Conservation (phyloP, 2,797 vertebrate species). For the Picus viridis region DNA sequence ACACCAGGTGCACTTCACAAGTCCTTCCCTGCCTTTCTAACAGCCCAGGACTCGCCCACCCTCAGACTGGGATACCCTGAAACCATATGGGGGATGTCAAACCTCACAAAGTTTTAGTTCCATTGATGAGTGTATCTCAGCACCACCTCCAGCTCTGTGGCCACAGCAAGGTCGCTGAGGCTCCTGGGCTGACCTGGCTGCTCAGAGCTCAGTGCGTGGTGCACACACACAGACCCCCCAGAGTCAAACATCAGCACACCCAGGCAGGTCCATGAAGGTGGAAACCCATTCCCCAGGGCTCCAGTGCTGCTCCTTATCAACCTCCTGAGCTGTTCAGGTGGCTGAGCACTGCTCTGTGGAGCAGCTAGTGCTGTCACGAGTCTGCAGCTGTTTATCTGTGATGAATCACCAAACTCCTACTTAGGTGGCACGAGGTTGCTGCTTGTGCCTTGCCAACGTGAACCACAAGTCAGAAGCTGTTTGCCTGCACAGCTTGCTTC, state of each 20-base stretch:
- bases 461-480: not conserved
- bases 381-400: not conserved
- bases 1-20: fast-evolving
- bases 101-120: not conserved
- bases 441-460: not conserved
- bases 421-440: not conserved
- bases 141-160: not conserved
- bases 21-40: not conserved
- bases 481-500: not conserved
- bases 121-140: no score
- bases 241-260: not conserved
- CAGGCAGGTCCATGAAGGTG: fast-evolving
- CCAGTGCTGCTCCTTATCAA: not conserved
- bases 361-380: not conserved
- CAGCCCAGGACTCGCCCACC: not conserved
- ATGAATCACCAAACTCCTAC: not conserved
- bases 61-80: no score
- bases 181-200: not conserved
- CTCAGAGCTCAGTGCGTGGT: fast-evolving
- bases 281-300: not conserved
- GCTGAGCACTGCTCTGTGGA: not conserved
- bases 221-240: not conserved
- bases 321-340: not conserved
- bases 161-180: fast-evolving
- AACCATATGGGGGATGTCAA: not conserved